Conservation (phyloP, 2,888 invertebrate genomes). For the Drosophila nigritarsus region DNA sequence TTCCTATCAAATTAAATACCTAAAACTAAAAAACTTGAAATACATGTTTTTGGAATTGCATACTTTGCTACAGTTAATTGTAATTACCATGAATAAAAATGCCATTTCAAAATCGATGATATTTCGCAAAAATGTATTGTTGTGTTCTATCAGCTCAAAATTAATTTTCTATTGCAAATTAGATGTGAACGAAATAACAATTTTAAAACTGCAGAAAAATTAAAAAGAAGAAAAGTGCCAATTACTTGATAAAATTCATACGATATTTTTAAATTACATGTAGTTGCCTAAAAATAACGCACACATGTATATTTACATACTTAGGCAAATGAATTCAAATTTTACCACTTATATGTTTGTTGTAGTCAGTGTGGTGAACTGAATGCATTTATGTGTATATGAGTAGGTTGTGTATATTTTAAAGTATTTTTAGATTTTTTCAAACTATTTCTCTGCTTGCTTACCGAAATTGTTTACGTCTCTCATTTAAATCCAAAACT, state of each 20-base stretch:
- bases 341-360: constrained; percentile 7
- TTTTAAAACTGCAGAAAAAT: neutral
- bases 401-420: neutral
- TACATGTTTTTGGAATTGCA: neutral
- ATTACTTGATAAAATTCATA: neutral
- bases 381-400: neutral
- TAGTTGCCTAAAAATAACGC: neutral
- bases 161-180: neutral
- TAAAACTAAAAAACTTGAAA: neutral
- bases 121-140: neutral
- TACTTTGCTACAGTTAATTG: constrained; percentile 10
- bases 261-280: neutral
- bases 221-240: constrained; percentile 9
- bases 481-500: constrained; percentile 88
- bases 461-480: constrained; percentile 90
- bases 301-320: constrained; percentile 19
- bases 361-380: neutral
- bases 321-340: constrained; percentile 18
- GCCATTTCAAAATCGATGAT: neutral
- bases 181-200: neutral
- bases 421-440: constrained; percentile 24
- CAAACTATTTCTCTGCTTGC: constrained; percentile 40
- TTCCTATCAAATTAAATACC: neutral
- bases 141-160: neutral
- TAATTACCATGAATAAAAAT: neutral